A percentile compares a stretch with the other conserved stretches of the same genome.
Evolutionary conservation across 2,888 invertebrate species (phyloP).

Genomic region (Volucella inanis): DNA sequence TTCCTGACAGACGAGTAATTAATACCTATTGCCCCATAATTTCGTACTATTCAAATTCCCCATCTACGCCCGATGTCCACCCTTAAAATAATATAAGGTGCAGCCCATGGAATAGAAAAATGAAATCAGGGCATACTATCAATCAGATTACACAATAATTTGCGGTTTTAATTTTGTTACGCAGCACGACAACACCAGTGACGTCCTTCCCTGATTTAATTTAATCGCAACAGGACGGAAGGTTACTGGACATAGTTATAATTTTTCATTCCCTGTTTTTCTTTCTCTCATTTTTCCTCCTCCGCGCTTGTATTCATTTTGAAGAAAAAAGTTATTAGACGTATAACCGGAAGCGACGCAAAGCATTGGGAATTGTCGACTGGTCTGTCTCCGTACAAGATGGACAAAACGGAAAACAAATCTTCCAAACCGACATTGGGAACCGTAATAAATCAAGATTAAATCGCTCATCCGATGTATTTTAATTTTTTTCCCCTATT

Average conservation of each 20-base stretch:
- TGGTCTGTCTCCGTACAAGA: conserved; percentile 27
- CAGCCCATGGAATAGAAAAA: conserved; percentile 25
- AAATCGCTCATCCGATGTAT: conserved; percentile 53
- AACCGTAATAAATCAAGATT: conserved; percentile 71
- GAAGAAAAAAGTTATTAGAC: conserved; percentile 58
- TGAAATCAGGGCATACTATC: conserved; percentile 60
- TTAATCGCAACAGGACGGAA: conserved; percentile 49
- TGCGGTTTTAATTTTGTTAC: conserved; percentile 63
- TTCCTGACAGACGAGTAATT: conserved; percentile 36
- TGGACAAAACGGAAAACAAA: conserved; percentile 41
- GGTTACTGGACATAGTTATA: conserved; percentile 58
- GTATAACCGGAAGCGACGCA: conserved; percentile 67
- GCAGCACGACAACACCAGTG: conserved; percentile 40
- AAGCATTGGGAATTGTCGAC: conserved; percentile 24
- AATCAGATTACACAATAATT: conserved; percentile 69
- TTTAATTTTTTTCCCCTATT: conserved; percentile 63
- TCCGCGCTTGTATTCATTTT: conserved; percentile 48
- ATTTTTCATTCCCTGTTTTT: conserved; percentile 52
- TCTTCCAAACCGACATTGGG: conserved; percentile 50
- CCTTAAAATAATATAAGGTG: conserved; percentile 1
- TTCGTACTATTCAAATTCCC: conserved; percentile 39
- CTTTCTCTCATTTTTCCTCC: conserved; percentile 17
- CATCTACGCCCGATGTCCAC: not conserved
- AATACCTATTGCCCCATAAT: conserved; percentile 35
- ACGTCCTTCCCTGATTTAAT: conserved; percentile 50